These are phyloP conservation scores for Tapirus terrestris DNA, from an alignment of 2,113 vertebrate species.

Conservation along the genomic window DNA sequence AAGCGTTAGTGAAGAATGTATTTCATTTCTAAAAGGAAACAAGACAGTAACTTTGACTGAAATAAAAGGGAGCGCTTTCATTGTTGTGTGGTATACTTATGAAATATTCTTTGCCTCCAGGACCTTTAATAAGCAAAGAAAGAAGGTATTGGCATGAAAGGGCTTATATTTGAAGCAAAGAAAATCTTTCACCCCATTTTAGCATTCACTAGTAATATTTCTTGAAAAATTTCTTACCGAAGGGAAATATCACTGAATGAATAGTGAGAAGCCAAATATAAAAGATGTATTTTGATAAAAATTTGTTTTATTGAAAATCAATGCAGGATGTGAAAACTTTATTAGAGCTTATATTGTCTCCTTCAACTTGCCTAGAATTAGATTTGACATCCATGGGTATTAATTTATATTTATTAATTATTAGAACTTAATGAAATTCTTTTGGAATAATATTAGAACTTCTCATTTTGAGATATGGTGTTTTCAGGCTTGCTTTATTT, in stretches of 20 bases:
- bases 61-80: not conserved
- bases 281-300: not conserved
- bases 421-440: slow-evolving; percentile 57
- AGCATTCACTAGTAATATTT: not conserved
- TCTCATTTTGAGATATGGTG: not conserved
- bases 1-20: not conserved
- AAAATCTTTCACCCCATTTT: not conserved
- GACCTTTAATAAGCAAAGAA: not conserved
- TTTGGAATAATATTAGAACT: slow-evolving; percentile 24
- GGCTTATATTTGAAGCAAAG: not conserved
- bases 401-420: slow-evolving; percentile 62
- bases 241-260: not conserved
- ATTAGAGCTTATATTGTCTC: not conserved
- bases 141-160: not conserved
- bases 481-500: not conserved
- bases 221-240: not conserved
- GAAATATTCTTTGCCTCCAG: not conserved
- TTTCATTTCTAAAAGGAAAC: slow-evolving; percentile 18
- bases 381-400: slow-evolving; percentile 9
- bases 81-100: not conserved
- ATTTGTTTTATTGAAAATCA: slow-evolving; percentile 39
- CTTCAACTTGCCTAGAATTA: slow-evolving; percentile 31
- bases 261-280: slow-evolving; percentile 30
- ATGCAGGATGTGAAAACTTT: not conserved
- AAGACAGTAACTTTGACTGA: not conserved